Percentiles rank a stretch among this genome's conserved stretches.
phyloP scores from a whole-genome alignment of 2,113 vertebrate species.

The Cathartes aura region DNA sequence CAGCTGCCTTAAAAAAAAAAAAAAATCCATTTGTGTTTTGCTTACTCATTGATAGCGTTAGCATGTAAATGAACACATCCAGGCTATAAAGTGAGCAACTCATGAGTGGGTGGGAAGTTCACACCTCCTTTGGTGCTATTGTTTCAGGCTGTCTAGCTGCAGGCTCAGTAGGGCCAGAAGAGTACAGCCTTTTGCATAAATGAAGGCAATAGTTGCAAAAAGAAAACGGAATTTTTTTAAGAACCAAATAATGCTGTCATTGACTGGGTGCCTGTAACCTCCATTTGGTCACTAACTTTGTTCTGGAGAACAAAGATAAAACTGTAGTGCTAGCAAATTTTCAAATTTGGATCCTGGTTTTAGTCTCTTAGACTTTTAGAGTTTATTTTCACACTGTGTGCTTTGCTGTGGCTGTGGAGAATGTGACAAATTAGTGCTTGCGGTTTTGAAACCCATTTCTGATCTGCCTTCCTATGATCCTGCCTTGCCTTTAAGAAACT shows the following conservation, averaged over 20 bases:
- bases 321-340: background rate
- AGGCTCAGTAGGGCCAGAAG: background rate
- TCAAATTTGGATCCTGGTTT: background rate
- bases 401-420: background rate
- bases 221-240: background rate
- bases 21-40: constrained; percentile 4
- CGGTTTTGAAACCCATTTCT: background rate
- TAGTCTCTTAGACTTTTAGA: background rate
- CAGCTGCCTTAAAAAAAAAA: background rate
- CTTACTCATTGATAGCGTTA: constrained; percentile 2
- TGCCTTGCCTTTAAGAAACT: background rate
- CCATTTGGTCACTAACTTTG: background rate
- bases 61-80: constrained; percentile 55
- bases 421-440: background rate
- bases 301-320: background rate
- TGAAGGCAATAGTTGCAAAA: background rate
- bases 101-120: constrained; percentile 2
- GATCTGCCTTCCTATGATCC: background rate
- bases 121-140: constrained; percentile 12
- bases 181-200: background rate
- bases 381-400: background rate
- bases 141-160: background rate
- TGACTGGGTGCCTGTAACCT: background rate
- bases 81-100: constrained; percentile 1
- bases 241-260: background rate